Evolutionary conservation across 2,888 invertebrate species (phyloP).

Genomic region (Lasioglossum zephyrum): DNA sequence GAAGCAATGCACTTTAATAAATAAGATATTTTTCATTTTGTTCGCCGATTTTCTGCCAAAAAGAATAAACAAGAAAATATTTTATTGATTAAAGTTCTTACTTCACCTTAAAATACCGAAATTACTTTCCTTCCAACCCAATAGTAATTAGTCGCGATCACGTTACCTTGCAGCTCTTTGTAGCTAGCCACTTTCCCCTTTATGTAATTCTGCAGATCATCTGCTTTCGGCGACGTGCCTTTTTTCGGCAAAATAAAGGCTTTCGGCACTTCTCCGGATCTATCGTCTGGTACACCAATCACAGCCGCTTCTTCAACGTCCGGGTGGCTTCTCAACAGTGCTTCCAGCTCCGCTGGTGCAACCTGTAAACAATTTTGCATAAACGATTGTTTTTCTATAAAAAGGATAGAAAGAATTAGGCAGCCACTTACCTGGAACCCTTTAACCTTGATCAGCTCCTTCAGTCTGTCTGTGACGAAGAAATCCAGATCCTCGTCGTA

Average conservation of each 20-base stretch:
- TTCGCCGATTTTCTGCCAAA: too few species aligned
- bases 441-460: constrained; percentile 86
- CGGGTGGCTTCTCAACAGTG: constrained; percentile 89
- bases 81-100: too few species aligned
- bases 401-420: neutral
- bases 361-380: constrained; percentile 87
- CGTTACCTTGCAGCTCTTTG: constrained; percentile 87
- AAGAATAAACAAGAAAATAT: too few species aligned
- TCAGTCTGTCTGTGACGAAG: constrained; percentile 86
- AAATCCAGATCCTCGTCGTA: constrained; percentile 85
- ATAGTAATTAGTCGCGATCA: neutral
- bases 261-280: constrained; percentile 90
- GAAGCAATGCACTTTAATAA: too few species aligned
- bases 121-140: too few species aligned
- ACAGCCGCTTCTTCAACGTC: constrained; percentile 93
- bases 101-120: too few species aligned
- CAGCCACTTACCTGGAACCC: constrained; percentile 79
- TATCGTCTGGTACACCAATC: constrained; percentile 89
- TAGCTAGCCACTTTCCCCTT: constrained; percentile 90
- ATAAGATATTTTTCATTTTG: too few species aligned
- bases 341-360: constrained; percentile 95
- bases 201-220: constrained; percentile 88
- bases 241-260: constrained; percentile 89
- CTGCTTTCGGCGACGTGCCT: constrained; percentile 83
- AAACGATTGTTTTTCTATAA: neutral